Conservation (phyloP, 2,888 invertebrate species). For the Nephrotoma appendiculata region DNA sequence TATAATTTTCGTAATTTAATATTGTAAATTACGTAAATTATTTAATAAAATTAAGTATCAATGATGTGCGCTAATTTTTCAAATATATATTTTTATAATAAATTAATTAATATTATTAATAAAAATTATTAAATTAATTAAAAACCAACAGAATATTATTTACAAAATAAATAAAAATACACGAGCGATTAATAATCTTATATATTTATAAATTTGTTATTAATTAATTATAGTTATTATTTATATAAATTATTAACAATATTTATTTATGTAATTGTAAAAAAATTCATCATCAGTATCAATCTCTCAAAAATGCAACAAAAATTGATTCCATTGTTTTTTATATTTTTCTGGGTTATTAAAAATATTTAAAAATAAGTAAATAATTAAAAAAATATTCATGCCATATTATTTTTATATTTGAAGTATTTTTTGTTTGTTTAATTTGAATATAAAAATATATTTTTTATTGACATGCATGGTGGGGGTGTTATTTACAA, state of each 20-base stretch:
- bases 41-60: not conserved
- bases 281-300: not conserved
- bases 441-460: constrained; percentile 1
- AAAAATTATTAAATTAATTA: not conserved
- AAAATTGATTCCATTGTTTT: not conserved
- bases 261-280: not conserved
- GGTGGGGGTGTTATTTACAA: not conserved
- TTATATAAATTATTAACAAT: not conserved
- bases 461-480: not conserved
- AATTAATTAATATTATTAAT: not conserved
- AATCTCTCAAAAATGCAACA: not conserved
- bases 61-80: not conserved
- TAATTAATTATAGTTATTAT: not conserved
- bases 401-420: not conserved
- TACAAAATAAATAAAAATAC: not conserved
- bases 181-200: not conserved
- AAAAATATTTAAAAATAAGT: not conserved
- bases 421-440: constrained; percentile 4
- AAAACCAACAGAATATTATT: not conserved
- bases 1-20: not conserved
- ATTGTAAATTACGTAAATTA: not conserved
- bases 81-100: not conserved
- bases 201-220: not conserved
- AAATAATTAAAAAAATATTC: constrained; percentile 2
- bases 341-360: not conserved